A percentile compares a stretch with the other conserved stretches of the same genome.
Evolutionary conservation across 2,888 invertebrate species (phyloP).

Genomic region (Sesia apiformis): DNA sequence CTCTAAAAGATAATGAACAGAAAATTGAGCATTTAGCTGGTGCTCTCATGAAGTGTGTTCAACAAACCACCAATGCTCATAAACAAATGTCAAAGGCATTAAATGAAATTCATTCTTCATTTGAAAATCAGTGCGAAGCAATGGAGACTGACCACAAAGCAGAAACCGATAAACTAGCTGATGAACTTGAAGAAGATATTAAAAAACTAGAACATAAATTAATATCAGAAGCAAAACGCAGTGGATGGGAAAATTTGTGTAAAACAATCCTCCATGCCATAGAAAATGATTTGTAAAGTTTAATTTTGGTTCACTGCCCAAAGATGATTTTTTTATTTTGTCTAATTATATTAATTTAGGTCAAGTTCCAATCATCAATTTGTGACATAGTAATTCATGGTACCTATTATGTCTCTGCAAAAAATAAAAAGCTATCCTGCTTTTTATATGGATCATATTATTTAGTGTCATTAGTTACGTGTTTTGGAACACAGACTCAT

Average conservation of each 20-base stretch:
- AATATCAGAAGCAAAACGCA: constrained; percentile 52
- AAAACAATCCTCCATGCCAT: constrained; percentile 51
- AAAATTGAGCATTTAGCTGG: constrained; percentile 47
- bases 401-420: no score
- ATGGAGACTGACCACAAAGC: constrained; percentile 38
- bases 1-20: constrained; percentile 53
- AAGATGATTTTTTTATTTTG: no score
- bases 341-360: no score
- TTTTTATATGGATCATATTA: no score
- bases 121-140: constrained; percentile 50
- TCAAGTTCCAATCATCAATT: no score
- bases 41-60: constrained; percentile 46
- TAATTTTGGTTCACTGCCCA: no score
- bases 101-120: constrained; percentile 38
- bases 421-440: no score
- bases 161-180: no score
- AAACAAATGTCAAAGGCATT: constrained; percentile 44
- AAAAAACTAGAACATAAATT: no score
- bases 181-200: constrained; percentile 43
- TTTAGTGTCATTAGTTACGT: no score
- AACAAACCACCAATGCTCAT: constrained; percentile 43
- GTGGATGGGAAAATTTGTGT: constrained; percentile 44
- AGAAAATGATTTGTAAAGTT: constrained; percentile 52
- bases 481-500: no score
- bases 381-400: no score